These are phyloP conservation scores for Trachops cirrhosus DNA, from an alignment of 2,797 vertebrate species.

Conservation along the genomic window DNA sequence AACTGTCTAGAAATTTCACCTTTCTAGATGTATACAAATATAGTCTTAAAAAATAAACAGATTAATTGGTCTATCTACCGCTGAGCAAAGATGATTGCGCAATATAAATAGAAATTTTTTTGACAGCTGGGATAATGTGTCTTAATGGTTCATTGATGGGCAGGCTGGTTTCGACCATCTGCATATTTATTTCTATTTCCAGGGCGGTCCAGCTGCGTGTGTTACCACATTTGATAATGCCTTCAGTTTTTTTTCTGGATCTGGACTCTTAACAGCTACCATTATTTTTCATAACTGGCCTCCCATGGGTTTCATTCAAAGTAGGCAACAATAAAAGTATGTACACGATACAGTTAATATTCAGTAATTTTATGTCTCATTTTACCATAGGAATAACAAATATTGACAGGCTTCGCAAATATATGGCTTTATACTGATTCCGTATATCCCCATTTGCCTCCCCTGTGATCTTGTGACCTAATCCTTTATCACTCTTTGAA, in stretches of 20 bases:
- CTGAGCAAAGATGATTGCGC: slow-evolving; percentile 43
- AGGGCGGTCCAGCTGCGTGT: slow-evolving; percentile 45
- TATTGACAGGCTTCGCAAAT: not conserved
- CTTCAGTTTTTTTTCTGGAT: slow-evolving; percentile 58
- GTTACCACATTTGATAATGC: slow-evolving; percentile 39
- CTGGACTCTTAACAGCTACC: slow-evolving; percentile 20
- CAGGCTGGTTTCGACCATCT: slow-evolving; percentile 52
- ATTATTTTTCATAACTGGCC: slow-evolving; percentile 38
- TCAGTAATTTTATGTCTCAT: not conserved
- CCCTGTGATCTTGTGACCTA: not conserved
- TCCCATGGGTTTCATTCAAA: not conserved
- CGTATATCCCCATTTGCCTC: not conserved
- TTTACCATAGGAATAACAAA: not conserved
- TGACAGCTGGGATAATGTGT: slow-evolving; percentile 59
- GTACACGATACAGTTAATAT: not conserved
- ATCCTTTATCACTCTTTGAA: not conserved
- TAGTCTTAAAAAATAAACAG: not conserved
- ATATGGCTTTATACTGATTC: not conserved
- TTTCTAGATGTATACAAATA: slow-evolving; percentile 18
- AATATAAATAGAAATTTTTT: slow-evolving; percentile 37
- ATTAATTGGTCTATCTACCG: not conserved
- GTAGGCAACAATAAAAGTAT: slow-evolving; percentile 28
- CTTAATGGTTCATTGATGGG: slow-evolving; percentile 60
- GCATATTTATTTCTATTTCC: slow-evolving; percentile 67
- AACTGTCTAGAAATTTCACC: not conserved